Evolutionary conservation across 2,797 vertebrate species (phyloP), one percentile per base, ranked within the genome.

Genomic region (Oreochromis mossambicus): DNA sequence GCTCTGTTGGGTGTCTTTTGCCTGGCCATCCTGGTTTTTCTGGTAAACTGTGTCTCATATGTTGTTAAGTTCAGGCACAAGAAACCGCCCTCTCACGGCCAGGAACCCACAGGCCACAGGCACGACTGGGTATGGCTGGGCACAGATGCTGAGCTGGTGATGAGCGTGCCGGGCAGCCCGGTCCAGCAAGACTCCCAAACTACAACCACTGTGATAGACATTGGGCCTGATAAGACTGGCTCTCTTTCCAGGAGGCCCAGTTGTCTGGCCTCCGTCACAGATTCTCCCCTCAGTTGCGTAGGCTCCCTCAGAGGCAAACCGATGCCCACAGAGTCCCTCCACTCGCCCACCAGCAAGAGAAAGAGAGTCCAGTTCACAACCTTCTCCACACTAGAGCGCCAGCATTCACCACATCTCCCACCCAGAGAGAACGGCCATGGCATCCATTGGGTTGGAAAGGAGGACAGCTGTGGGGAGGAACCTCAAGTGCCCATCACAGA

Each of bases 361-460:
- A 99, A 98, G 97, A 96, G 97, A 90, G 98, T 99, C 46, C 98
- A 97, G 77, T 99, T 99, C 89, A 98, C 97, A 89, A 99, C 98
- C 8, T 99, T 99, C 88, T 97, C 97, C 43, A 95, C 97, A 10
- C 86, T 96, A 2, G 98, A 97, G 1, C 94, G 97, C 2, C 95
- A 95, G 63, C 96, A 96, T 8, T 76, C 96, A 0, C 94, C 96
- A 82, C 95, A 94, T 78, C 81, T 96, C 7, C 48, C 94, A 5
- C 77, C 93, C 54, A 94, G 93, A 73, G 95, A 96, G 63, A 96
- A 96, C 0, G 97, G 97, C 87, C 95, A 97, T 2, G 96, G 97
- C 80, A 96, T 97, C 82, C 97, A 97, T 91, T 98, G 98, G 98
- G 97, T 97, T 48, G 97, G 97, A 86, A 97, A 97, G 90, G 95